Percentiles rank a stretch among this genome's conserved stretches.
These are phyloP conservation scores for Pseudochirops corinnae DNA, from an alignment of 2,797 vertebrate genomes.

Conservation along the genomic window DNA sequence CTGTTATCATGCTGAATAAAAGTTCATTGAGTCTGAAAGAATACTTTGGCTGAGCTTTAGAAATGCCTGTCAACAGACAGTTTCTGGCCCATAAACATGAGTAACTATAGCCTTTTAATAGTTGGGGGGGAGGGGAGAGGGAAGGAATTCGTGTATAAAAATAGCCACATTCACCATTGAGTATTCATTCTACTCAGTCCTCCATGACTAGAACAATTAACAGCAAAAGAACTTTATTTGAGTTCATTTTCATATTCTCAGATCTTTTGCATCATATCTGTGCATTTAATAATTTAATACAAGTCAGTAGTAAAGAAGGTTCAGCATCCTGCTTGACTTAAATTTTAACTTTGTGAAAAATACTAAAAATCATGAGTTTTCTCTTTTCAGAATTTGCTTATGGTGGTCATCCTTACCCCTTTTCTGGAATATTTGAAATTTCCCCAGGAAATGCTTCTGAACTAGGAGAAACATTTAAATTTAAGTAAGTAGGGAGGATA, in stretches of 20 bases:
- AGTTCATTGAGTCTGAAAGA: neutral
- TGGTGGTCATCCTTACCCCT: conserved; percentile 98
- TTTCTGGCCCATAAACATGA: conserved; percentile 36
- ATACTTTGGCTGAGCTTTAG: neutral
- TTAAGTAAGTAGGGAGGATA: conserved; percentile 92
- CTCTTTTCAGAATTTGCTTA: conserved; percentile 95
- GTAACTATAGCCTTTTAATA: conserved; percentile 27
- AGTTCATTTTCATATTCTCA: conserved; percentile 8
- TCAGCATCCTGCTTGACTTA: conserved; percentile 62
- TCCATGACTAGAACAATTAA: neutral
- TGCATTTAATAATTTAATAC: conserved; percentile 15
- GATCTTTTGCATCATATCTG: neutral
- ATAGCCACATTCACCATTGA: neutral
- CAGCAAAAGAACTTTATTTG: neutral
- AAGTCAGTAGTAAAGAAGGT: conserved; percentile 57
- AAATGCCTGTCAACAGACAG: neutral
- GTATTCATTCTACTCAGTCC: neutral
- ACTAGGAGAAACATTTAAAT: conserved; percentile 99
- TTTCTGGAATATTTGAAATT: conserved; percentile 99
- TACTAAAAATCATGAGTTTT: conserved; percentile 77
- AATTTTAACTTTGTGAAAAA: conserved; percentile 56
- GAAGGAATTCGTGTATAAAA: neutral
- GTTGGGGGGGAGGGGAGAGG: neutral
- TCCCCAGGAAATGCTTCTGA: conserved; percentile 97
- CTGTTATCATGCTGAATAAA: conserved; percentile 5